A percentile compares a stretch with the other conserved stretches of the same genome.
phyloP scores from a whole-genome alignment of 2,797 vertebrate genomes.

The Discoglossus pictus region DNA sequence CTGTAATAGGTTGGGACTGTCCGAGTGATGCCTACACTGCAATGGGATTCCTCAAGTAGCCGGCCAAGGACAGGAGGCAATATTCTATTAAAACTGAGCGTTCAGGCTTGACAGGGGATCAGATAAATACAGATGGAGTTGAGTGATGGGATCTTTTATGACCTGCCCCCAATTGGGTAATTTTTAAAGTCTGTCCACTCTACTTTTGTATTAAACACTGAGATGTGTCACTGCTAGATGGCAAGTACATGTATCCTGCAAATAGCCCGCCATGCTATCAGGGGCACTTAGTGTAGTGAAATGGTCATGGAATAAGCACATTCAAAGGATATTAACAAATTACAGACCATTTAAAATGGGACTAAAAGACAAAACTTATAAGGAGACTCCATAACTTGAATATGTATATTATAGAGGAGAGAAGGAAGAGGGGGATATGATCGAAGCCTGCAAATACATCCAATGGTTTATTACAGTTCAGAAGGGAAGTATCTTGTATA shows the following conservation, averaged over 20 bases:
- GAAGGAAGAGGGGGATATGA: too few species aligned
- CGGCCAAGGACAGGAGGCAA: slow-evolving; percentile 39
- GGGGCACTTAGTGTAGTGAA: too few species aligned
- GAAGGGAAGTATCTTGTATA: too few species aligned
- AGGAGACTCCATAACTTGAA: too few species aligned
- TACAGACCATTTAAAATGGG: too few species aligned
- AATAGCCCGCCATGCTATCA: not conserved
- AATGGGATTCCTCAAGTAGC: slow-evolving; percentile 39
- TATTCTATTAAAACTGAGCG: slow-evolving; percentile 19
- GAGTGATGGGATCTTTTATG: slow-evolving; percentile 64
- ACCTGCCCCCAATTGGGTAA: slow-evolving; percentile 33
- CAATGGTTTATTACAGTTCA: too few species aligned
- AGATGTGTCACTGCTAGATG: not conserved
- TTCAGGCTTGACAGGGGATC: slow-evolving; percentile 11
- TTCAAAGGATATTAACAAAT: too few species aligned
- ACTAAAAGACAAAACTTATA: too few species aligned
- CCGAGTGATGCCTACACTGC: slow-evolving; percentile 22
- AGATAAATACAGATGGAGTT: slow-evolving; percentile 33
- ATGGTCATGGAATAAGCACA: too few species aligned
- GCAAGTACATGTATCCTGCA: not conserved
- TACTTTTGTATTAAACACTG: slow-evolving; percentile 16
- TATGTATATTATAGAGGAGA: too few species aligned
- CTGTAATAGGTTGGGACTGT: slow-evolving; percentile 47
- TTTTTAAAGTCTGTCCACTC: slow-evolving; percentile 59
- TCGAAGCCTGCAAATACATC: too few species aligned